Evolutionary conservation across 2,888 invertebrate species (phyloP), one percentile per base, ranked within the genome.

Genomic region (Desoria tigrina): DNA sequence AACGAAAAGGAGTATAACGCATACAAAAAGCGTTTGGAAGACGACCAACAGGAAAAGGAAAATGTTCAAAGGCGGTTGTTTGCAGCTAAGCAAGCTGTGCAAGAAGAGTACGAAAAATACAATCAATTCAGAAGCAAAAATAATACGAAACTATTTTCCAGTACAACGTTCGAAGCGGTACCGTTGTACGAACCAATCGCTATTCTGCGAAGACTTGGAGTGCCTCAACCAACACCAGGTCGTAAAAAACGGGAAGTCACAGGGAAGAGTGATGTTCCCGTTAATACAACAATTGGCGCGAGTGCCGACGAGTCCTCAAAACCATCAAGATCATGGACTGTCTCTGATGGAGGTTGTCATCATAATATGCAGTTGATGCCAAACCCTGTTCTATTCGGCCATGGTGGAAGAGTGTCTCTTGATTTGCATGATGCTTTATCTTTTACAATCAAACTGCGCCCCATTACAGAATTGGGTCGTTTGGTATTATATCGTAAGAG

Each of bases 391-490:
- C 16, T 72, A 4, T 60, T 63, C 51, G 50, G 58, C 4, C 60
- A 61, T 37, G 71, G 71, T 16, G 64, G 64, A 16, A 16, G n/a
- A 9, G 21, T 58, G 6, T 18, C 42, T 26, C 24, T 58, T 39
- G 71, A 72, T 39, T 54, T 66, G n/a, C 66, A 64, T 49, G 69
- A 72, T 28, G 49, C 64, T 2, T 37, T 72, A 2, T 66, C 69
- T 0, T 67, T 72, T 28, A 27, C 45, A 26, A 58, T 72, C 0
- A 32, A 18, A 18, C 28, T 71, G 21, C 42, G 51, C 9, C 53
- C 68, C 1, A 55, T 32, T 0, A 37, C 61, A 11, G 26, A 51
- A 16, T 24, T 23, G 18, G n/a, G 45, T 6, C 45, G 45, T 6
- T 45, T n/a, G 23, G 7, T 45, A 23, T 16, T n/a, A 45, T n/a